Base-by-base conservation (phyloP, 2,888 invertebrate species). In the Bombylius major region DNA sequence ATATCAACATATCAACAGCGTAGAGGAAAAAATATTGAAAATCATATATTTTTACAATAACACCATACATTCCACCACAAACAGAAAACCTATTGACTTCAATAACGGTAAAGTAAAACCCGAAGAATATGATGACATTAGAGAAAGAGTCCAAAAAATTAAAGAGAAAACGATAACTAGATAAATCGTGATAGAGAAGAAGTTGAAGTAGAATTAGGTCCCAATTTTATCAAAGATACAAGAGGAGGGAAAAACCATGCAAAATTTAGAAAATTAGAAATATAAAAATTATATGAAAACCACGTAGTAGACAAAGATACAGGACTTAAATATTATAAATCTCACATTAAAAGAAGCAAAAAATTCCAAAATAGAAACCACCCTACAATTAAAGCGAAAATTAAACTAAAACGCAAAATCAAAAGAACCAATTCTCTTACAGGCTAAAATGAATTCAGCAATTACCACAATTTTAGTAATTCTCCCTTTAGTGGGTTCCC, bases 241-340 rank as follows among this genome's bases (percentile, higher is more conserved):
- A 23, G 23, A 23, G 23, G 23, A 23, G 23, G 23, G 3, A 23
- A 23, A 23, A 62, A 60, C 42, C 60, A 62, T 44, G 47, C 54
- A 9, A 61, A 60, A 56, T 61, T 57, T 51, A 58, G 60, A 34
- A 60, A 58, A 59, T 42, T 61, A 46, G 33, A 55, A 14, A 14
- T 53, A 33, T 34, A 47, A 47, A 58, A 54, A 44, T 32, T 57
- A 14, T 59, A 61, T 34, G 50, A 58, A 12, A 56, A 61, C 31
- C 60, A 61, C 34, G 45, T 60, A 46, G 53, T 51, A 42, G 57
- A 55, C 50, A 54, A 36, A 49, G 45, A 36, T 12, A 61, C 54
- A 7, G 51, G 53, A 56, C 44, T 56, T 13, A 63, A 60, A 57
- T 62, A 60, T 14, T 60, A 59, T 49, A 61, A 60, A 53, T 52